Conservation (phyloP, 2,888 invertebrate genomes). For the Perizoma affinitatum region DNA sequence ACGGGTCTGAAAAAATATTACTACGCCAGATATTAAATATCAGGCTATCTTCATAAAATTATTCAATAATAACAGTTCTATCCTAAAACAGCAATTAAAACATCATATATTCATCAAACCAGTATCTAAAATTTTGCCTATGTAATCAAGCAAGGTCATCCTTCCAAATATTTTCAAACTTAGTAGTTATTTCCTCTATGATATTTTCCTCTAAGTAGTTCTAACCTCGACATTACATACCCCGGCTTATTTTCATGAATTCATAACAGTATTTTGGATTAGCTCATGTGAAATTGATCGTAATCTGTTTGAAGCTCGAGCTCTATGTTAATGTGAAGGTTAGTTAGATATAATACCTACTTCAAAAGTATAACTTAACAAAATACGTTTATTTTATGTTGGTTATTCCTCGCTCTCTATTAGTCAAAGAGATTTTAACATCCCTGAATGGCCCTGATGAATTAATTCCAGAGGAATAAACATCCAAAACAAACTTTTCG, state of each 20-base stretch:
- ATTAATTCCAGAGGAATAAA: too few relatives aligned
- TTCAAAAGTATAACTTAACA: background rate
- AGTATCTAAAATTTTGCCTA: too few relatives aligned
- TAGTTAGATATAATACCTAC: too few relatives aligned
- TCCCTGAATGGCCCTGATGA: background rate
- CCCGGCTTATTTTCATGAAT: background rate
- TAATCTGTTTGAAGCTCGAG: background rate
- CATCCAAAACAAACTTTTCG: too few relatives aligned
- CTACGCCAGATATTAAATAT: background rate
- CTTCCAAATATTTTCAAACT: too few relatives aligned
- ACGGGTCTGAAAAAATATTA: background rate
- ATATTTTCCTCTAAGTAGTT: background rate
- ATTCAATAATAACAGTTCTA: constrained; percentile 1
- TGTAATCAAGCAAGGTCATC: too few relatives aligned
- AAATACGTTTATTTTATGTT: background rate
- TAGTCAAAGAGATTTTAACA: background rate
- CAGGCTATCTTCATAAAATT: constrained; percentile 1
- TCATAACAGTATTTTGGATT: background rate
- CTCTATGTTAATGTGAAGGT: background rate
- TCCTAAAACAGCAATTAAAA: constrained; percentile 9
- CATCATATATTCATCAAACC: background rate
- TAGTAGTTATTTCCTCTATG: background rate
- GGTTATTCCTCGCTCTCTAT: background rate
- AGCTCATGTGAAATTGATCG: background rate
- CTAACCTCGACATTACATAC: background rate